These are phyloP conservation scores for Berghia stephanieae DNA, from an alignment of 1,140 invertebrate species.

Conservation along the genomic window DNA sequence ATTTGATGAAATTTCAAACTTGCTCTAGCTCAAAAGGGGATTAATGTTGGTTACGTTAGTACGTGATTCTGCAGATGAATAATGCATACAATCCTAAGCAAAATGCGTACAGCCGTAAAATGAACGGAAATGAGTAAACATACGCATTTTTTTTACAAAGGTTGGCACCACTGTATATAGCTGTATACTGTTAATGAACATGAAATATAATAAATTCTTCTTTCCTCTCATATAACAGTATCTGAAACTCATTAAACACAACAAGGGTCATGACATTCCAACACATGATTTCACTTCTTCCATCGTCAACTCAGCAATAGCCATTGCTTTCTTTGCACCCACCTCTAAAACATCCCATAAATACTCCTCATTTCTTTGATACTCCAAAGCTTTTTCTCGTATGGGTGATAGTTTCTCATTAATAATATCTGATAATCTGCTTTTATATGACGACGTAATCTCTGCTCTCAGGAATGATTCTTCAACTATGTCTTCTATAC, in stretches of 20 bases:
- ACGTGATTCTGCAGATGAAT: no score
- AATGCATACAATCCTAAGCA: no score
- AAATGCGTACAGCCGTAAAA: neutral
- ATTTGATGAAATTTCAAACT: no score
- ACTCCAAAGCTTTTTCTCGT: constrained; percentile 71
- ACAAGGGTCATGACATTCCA: constrained; percentile 57
- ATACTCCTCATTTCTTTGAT: constrained; percentile 74
- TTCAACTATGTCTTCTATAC: constrained; percentile 80
- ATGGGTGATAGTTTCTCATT: constrained; percentile 80
- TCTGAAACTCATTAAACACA: neutral
- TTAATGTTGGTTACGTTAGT: no score
- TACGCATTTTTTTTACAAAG: neutral
- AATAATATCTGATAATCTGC: constrained; percentile 79
- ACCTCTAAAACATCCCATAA: constrained; percentile 75
- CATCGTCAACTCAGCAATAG: constrained; percentile 77
- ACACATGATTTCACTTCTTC: constrained; percentile 72
- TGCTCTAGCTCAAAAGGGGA: no score
- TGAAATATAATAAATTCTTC: neutral
- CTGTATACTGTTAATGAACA: neutral
- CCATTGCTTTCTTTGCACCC: constrained; percentile 77
- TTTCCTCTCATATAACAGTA: neutral
- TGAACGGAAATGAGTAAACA: neutral
- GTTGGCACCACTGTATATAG: neutral
- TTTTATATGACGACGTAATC: constrained; percentile 87
- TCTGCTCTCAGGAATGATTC: constrained; percentile 68